Evolutionary conservation across 2,888 invertebrate genomes (phyloP).

Genomic region (Eupithecia subumbrata): DNA sequence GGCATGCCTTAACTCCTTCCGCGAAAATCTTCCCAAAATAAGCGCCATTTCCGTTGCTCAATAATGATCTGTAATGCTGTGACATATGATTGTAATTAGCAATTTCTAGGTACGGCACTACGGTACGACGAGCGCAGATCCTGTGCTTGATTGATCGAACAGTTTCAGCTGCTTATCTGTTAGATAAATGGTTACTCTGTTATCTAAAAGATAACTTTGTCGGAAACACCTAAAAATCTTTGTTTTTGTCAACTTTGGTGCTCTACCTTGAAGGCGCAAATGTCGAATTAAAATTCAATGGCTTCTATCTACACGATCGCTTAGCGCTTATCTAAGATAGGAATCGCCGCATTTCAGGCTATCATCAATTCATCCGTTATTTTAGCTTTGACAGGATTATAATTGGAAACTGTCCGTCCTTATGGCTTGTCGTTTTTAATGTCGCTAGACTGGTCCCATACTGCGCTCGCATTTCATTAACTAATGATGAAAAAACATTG

Average conservation of each 20-base stretch:
- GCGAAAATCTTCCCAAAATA: slow-evolving; percentile 82
- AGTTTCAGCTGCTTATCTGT: slow-evolving; percentile 44
- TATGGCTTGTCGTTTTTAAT: slow-evolving; percentile 82
- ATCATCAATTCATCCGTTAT: slow-evolving; percentile 82
- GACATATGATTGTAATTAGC: slow-evolving; percentile 58
- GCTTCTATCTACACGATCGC: slow-evolving; percentile 73
- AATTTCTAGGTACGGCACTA: slow-evolving; percentile 74
- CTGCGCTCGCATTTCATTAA: slow-evolving; percentile 84
- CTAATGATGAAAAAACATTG: slow-evolving; percentile 76
- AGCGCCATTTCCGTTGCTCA: slow-evolving; percentile 62
- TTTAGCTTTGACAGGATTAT: slow-evolving; percentile 82
- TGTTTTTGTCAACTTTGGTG: slow-evolving; percentile 6
- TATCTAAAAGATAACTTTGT: slow-evolving; percentile 38
- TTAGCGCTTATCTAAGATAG: slow-evolving; percentile 74
- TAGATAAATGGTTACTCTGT: slow-evolving; percentile 50
- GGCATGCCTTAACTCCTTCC: slow-evolving; percentile 63
- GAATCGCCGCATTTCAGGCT: slow-evolving; percentile 72
- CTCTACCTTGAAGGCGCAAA: slow-evolving; percentile 41
- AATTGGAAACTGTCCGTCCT: slow-evolving; percentile 82
- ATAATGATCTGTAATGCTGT: slow-evolving; percentile 60
- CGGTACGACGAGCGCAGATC: slow-evolving; percentile 79
- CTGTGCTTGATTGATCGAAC: slow-evolving; percentile 74
- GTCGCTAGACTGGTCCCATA: slow-evolving; percentile 82
- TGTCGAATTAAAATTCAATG: slow-evolving; percentile 66
- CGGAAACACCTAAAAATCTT: slow-evolving; percentile 30